These are phyloP conservation scores for Callimorpha dominula DNA, from an alignment of 2,888 invertebrate genomes.

Conservation along the genomic window DNA sequence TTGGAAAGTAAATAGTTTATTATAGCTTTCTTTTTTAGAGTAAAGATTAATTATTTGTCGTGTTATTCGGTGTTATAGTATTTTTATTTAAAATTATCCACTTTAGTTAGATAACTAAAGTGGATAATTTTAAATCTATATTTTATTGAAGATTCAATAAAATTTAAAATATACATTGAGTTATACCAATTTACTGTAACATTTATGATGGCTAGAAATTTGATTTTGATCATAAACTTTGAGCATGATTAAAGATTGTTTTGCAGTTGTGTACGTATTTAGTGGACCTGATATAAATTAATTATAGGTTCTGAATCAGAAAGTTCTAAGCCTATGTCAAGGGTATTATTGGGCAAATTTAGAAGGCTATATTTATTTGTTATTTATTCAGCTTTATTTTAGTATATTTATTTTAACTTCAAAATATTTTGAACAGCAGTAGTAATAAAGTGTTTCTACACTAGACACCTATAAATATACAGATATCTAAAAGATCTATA, in stretches of 20 bases:
- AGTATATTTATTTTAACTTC: too few relatives aligned
- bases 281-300: too few relatives aligned
- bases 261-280: too few relatives aligned
- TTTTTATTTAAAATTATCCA: slow-evolving; percentile 48
- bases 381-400: background rate
- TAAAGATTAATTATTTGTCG: slow-evolving; percentile 57
- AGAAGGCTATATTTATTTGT: background rate
- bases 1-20: slow-evolving; percentile 72
- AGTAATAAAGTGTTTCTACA: too few relatives aligned
- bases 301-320: background rate
- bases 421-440: too few relatives aligned
- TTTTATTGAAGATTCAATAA: background rate
- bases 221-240: background rate
- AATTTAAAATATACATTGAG: too few relatives aligned
- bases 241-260: background rate
- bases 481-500: background rate
- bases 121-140: too few relatives aligned
- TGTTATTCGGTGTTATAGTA: slow-evolving; percentile 36
- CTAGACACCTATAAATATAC: too few relatives aligned
- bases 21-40: slow-evolving; percentile 74
- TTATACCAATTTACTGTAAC: background rate
- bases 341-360: background rate
- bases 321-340: background rate
- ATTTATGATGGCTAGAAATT: background rate
- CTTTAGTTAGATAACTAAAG: slow-evolving; percentile 41